Evolutionary conservation across 2,888 invertebrate species (phyloP).

Genomic region (Phrixothrix hirtus): DNA sequence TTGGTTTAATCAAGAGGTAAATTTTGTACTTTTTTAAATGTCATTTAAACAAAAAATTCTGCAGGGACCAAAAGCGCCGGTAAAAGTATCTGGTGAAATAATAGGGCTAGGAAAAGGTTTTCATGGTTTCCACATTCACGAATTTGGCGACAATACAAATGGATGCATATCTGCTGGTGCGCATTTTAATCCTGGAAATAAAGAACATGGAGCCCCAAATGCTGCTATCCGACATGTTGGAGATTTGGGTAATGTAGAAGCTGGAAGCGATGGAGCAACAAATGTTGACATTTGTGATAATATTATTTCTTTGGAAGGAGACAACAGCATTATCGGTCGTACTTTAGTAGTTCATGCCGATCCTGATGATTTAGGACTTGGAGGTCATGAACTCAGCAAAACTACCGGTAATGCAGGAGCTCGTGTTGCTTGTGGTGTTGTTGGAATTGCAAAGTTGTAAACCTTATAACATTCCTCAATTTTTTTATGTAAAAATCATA

Average conservation of each 20-base stretch:
- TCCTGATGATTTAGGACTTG: conserved; percentile 90
- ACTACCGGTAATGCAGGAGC: conserved; percentile 95
- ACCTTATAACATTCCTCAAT: conserved; percentile 11
- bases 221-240: conserved; percentile 80
- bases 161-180: conserved; percentile 94
- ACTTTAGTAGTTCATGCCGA: conserved; percentile 91
- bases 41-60: neutral
- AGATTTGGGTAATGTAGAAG: conserved; percentile 85
- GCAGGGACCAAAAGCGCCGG: conserved; percentile 65
- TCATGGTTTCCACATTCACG: conserved; percentile 94
- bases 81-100: conserved; percentile 81
- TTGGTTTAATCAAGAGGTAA: conserved; percentile 77
- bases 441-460: conserved; percentile 64
- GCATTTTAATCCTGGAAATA: conserved; percentile 86
- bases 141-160: conserved; percentile 95
- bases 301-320: conserved; percentile 68
- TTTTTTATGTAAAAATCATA: conserved; percentile 1
- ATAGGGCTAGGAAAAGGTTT: conserved; percentile 75
- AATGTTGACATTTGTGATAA: conserved; percentile 68
- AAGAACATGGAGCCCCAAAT: conserved; percentile 82
- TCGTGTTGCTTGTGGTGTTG: conserved; percentile 86
- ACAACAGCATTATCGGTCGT: conserved; percentile 79
- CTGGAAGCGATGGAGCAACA: conserved; percentile 65
- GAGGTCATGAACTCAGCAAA: conserved; percentile 90
- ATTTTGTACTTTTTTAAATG: conserved; percentile 28